phyloP scores from a whole-genome alignment of 2,888 invertebrate species.

The Thecophora atra region DNA sequence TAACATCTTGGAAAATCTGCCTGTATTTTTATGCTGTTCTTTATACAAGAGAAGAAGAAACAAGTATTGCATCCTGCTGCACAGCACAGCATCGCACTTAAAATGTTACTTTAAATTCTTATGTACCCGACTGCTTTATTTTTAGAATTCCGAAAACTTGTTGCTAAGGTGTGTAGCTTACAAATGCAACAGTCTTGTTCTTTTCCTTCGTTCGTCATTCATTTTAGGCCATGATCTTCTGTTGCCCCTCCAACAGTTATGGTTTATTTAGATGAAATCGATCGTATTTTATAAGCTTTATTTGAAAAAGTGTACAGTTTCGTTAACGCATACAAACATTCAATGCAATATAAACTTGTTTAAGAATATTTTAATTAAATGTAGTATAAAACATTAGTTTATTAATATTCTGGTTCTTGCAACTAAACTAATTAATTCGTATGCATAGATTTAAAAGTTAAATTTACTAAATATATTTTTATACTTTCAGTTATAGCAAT shows the following conservation, averaged over 20 bases:
- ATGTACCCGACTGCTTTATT: slow-evolving; percentile 46
- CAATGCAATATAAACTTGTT: too few species aligned
- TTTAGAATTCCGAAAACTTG: slow-evolving; percentile 63
- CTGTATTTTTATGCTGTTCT: slow-evolving; percentile 17
- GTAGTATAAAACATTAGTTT: too few species aligned
- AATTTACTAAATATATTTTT: too few species aligned
- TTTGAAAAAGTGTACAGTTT: slow-evolving; percentile 29
- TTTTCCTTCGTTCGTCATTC: slow-evolving; percentile 24
- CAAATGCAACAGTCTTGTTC: slow-evolving; percentile 39
- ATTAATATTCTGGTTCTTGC: too few species aligned
- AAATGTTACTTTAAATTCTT: slow-evolving; percentile 32
- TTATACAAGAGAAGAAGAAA: slow-evolving; percentile 31
- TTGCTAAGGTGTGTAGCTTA: slow-evolving; percentile 60
- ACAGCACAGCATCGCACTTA: slow-evolving; percentile 36
- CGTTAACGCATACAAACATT: too few species aligned
- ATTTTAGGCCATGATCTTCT: slow-evolving; percentile 28
- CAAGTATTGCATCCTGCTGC: slow-evolving; percentile 37
- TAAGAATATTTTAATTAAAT: too few species aligned
- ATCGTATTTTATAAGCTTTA: slow-evolving; percentile 28
- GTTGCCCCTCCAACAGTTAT: slow-evolving; percentile 27
- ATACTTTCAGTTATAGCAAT: too few species aligned
- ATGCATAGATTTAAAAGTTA: too few species aligned
- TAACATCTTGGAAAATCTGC: slow-evolving; percentile 30
- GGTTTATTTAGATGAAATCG: slow-evolving; percentile 35
- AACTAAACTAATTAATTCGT: too few species aligned